Evolutionary conservation across 2,797 vertebrate species (phyloP).

Genomic region (Notolabrus celidotus): DNA sequence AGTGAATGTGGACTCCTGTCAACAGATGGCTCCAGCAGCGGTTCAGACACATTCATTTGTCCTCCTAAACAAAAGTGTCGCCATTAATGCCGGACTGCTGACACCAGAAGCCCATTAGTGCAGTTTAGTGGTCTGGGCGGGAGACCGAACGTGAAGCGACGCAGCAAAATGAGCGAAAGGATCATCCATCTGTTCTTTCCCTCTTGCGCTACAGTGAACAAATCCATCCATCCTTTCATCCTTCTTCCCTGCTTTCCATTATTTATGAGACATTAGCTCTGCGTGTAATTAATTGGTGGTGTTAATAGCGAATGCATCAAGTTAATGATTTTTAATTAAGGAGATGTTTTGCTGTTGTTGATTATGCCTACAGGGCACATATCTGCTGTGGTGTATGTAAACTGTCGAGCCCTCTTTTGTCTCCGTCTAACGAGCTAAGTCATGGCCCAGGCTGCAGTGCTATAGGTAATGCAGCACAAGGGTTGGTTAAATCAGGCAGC

Average conservation of each 20-base stretch:
- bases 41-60: constrained; percentile 62
- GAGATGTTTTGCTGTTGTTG: constrained; percentile 76
- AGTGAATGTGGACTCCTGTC: constrained; percentile 29
- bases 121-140: constrained; percentile 59
- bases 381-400: constrained; percentile 71
- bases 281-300: constrained; percentile 78
- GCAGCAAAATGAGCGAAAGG: constrained; percentile 53
- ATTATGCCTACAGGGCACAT: constrained; percentile 69
- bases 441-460: constrained; percentile 23
- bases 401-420: constrained; percentile 67
- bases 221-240: constrained; percentile 62
- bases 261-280: constrained; percentile 76
- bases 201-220: constrained; percentile 28
- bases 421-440: constrained; percentile 60
- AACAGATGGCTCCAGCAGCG: constrained; percentile 67
- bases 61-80: constrained; percentile 70
- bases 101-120: constrained; percentile 66
- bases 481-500: constrained; percentile 35
- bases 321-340: constrained; percentile 82
- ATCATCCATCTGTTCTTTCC: constrained; percentile 70
- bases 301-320: constrained; percentile 76
- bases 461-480: constrained; percentile 34
- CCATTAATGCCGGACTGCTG: constrained; percentile 61
- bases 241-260: constrained; percentile 59
- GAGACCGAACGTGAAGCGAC: constrained; percentile 57